These are phyloP conservation scores for Myotis pilosus DNA, from an alignment of 2,797 vertebrate genomes.

Conservation along the genomic window DNA sequence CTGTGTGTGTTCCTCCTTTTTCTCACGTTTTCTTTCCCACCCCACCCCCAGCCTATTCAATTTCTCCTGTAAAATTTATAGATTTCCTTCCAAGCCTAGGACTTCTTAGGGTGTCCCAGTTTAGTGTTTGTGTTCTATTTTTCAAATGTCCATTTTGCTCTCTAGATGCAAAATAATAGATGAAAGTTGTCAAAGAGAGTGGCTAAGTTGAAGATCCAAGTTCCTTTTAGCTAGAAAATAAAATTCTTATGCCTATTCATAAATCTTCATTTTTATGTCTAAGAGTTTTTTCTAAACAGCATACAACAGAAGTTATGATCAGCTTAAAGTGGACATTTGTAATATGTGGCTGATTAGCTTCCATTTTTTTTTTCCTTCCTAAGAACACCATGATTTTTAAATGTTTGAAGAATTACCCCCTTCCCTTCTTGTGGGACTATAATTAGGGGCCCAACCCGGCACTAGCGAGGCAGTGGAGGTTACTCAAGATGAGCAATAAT, in stretches of 20 bases:
- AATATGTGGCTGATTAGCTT: background rate
- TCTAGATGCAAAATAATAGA: background rate
- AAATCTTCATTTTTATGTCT: slow-evolving; percentile 28
- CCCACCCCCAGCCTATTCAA: background rate
- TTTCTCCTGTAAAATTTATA: background rate
- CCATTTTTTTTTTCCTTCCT: background rate
- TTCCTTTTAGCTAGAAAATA: background rate
- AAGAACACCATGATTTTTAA: slow-evolving; percentile 20
- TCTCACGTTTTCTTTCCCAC: background rate
- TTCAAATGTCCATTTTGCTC: background rate
- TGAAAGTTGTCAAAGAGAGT: background rate
- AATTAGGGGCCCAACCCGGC: background rate
- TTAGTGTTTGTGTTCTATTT: background rate
- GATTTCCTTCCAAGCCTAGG: background rate
- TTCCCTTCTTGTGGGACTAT: background rate
- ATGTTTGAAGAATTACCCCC: slow-evolving; percentile 24
- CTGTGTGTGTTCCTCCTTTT: slow-evolving; percentile 21
- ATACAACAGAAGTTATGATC: background rate
- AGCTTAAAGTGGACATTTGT: background rate
- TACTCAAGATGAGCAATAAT: background rate
- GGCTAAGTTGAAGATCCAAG: background rate
- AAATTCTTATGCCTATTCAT: background rate
- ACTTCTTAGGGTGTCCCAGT: background rate
- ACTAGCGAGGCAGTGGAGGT: background rate
- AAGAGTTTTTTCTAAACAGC: background rate